phyloP scores from a whole-genome alignment of 2,888 invertebrate species.

The Drosophila stalkeri region DNA sequence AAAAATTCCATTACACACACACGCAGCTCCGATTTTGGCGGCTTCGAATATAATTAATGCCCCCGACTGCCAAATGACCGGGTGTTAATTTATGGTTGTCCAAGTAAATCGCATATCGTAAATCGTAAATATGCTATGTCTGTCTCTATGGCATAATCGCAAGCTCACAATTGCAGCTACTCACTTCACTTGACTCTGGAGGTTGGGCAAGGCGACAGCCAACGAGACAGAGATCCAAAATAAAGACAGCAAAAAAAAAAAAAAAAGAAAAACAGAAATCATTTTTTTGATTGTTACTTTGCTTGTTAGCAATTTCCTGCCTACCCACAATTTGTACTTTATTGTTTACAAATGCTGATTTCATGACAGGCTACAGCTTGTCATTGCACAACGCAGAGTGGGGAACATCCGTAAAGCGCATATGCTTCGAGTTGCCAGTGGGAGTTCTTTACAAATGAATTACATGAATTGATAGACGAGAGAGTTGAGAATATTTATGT shows the following conservation, averaged over 20 bases:
- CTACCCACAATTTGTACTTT: constrained; percentile 40
- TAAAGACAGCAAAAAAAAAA: neutral
- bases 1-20: constrained; percentile 51
- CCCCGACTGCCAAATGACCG: constrained; percentile 50
- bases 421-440: neutral
- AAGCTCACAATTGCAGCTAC: constrained; percentile 43
- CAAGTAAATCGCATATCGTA: constrained; percentile 50
- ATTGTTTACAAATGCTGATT: constrained; percentile 18
- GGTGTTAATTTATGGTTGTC: constrained; percentile 78
- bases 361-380: neutral
- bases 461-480: neutral
- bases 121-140: constrained; percentile 46
- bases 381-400: neutral
- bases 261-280: constrained; percentile 48
- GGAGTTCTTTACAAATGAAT: constrained; percentile 4
- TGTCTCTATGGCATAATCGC: constrained; percentile 56
- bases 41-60: constrained; percentile 74
- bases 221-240: neutral
- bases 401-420: neutral
- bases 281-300: constrained; percentile 50
- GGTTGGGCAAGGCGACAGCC: constrained; percentile 49
- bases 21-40: constrained; percentile 33
- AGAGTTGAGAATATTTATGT: neutral
- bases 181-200: constrained; percentile 30
- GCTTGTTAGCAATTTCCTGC: constrained; percentile 75